A percentile compares a stretch with the other conserved stretches of the same genome.
phyloP scores from a whole-genome alignment of 2,888 invertebrate genomes.

The Heliconius ismenius region DNA sequence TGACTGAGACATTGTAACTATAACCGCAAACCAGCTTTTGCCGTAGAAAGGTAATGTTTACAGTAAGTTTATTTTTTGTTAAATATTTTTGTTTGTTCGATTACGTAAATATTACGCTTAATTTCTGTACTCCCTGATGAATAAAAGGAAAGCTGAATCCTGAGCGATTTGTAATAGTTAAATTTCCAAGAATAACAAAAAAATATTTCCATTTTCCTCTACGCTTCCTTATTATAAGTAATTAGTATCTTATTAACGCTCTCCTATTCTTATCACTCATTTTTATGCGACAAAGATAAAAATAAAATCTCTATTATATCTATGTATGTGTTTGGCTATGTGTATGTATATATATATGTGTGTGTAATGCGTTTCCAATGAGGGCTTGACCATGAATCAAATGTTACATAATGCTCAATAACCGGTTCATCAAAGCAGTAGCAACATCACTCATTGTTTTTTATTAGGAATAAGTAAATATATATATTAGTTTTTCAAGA shows the following conservation, averaged over 20 bases:
- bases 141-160: background rate
- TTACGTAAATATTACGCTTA: too few species aligned
- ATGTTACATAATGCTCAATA: constrained; percentile 49
- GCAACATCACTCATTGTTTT: constrained; percentile 10
- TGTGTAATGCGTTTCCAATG: constrained; percentile 37
- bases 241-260: background rate
- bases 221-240: background rate
- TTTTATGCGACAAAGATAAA: constrained; percentile 5
- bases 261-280: background rate
- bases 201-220: background rate
- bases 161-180: background rate
- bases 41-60: background rate
- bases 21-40: background rate
- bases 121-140: background rate
- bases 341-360: too few species aligned
- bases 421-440: constrained; percentile 37
- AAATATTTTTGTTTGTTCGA: background rate
- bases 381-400: constrained; percentile 49
- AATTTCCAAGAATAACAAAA: background rate
- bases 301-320: constrained; percentile 13
- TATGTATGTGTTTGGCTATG: background rate
- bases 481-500: too few species aligned
- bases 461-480: background rate
- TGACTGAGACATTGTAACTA: background rate
- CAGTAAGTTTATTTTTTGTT: background rate